Conservation (phyloP, 2,797 vertebrate genomes). For the Siniperca undulata region DNA sequence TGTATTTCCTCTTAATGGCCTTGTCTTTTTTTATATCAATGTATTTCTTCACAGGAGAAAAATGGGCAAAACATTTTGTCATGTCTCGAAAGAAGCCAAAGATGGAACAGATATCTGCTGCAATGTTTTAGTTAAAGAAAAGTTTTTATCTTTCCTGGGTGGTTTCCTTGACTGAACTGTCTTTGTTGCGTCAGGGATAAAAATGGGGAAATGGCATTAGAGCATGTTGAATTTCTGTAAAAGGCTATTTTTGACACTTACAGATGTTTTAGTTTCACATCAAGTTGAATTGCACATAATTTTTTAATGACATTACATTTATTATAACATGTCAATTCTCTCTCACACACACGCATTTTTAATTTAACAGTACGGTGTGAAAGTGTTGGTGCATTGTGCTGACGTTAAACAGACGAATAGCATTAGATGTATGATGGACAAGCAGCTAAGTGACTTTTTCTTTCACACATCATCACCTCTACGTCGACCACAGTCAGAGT, state of each 20-base stretch:
- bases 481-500: neutral
- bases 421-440: neutral
- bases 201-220: neutral
- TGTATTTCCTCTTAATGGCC: conserved; percentile 10
- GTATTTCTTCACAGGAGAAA: conserved; percentile 35
- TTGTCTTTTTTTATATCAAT: conserved; percentile 34
- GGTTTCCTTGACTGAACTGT: neutral
- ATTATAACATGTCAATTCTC: conserved; percentile 41
- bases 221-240: conserved; percentile 20
- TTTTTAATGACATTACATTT: conserved; percentile 47
- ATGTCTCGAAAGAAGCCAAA: conserved; percentile 67
- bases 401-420: neutral
- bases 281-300: conserved; percentile 26
- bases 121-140: conserved; percentile 5
- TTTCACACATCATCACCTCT: neutral
- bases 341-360: neutral
- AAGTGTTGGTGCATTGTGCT: conserved; percentile 17
- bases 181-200: neutral
- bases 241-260: conserved; percentile 2
- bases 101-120: conserved; percentile 31
- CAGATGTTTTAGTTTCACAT: conserved; percentile 25
- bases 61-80: conserved; percentile 59
- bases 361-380: neutral
- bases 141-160: too few species aligned
- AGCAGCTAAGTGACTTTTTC: neutral